Conservation (phyloP, 2,888 invertebrate genomes). For the Hoplodrina blanda region DNA sequence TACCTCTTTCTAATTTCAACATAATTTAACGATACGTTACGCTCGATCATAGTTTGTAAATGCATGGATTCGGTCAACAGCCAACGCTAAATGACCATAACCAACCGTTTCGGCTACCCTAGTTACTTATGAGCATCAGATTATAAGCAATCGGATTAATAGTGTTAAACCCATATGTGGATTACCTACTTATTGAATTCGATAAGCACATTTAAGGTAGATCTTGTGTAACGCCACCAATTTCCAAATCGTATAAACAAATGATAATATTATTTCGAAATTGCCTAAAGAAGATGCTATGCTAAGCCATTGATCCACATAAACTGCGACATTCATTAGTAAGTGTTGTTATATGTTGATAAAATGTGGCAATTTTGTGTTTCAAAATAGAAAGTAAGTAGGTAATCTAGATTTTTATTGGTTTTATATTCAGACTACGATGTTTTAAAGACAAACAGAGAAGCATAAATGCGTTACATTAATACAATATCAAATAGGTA, state of each 20-base stretch:
- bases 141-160: conserved; percentile 32
- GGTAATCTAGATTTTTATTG: neutral
- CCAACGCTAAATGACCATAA: conserved; percentile 34
- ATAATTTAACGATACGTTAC: conserved; percentile 25
- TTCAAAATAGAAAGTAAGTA: neutral
- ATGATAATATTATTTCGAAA: conserved; percentile 28
- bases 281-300: conserved; percentile 11
- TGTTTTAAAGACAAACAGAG: neutral
- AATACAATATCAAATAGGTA: neutral
- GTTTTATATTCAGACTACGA: neutral
- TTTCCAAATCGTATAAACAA: conserved; percentile 12
- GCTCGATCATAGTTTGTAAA: conserved; percentile 25
- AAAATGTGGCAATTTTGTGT: conserved; percentile 1
- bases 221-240: conserved; percentile 33
- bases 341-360: neutral
- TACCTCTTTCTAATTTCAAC: neutral
- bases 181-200: conserved; percentile 18
- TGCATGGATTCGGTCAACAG: conserved; percentile 25
- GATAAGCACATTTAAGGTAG: conserved; percentile 38
- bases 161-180: conserved; percentile 14
- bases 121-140: conserved; percentile 27
- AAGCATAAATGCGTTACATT: neutral
- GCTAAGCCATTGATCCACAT: conserved; percentile 1
- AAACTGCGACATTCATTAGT: neutral
- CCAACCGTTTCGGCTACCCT: conserved; percentile 26